Base-by-base conservation (phyloP, 2,888 invertebrate species). In the Elgonia sp. region DNA sequence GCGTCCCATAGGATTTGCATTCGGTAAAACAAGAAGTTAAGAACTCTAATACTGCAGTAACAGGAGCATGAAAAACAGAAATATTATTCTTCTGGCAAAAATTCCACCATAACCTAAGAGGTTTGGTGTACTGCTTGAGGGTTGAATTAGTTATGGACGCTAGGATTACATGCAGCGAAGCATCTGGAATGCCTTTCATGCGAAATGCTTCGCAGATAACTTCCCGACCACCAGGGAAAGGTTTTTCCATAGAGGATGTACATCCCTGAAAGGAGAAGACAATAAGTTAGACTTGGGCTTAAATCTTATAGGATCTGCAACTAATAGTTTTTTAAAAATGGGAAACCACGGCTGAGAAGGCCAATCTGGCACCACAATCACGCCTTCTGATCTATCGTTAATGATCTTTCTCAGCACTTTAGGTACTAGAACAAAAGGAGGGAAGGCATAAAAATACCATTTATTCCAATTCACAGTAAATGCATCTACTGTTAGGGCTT, bases 211-310 rank as follows among this genome's bases (percentile, higher is more conserved):
- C 37, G 37, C 88, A n/a, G 91, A 93, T 89, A 92, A 90, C 42
- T 63, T 77, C 75, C 91, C 91, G 89, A 89, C 92, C 73, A 90
- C 90, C 91, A 93, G 92, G 91, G 91, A 88, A 91, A 92, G 89
- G 37, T 88, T 87, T 37, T 60, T 55, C 72, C 82, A 70, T 62
- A 84, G 40, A 40, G 91, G 92, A 63, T 93, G 93, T 12, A 72
- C 70, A 62, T 67, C 37, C 42, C 91, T 92, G 83, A 85, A 79
- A 90, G 46, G 46, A 46, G 46, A 46, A 12, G 46, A 46, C 10
- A 46, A 14, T 46, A 46, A 14, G 10, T 14, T 46, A 12, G 46
- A 46, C 12, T 46, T 46, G 10, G 46, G 46, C 14, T 46, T 46
- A 14, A 7, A 46, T 12, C 2, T 46, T 12, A 46, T 46, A 46